Evolutionary conservation across 2,888 invertebrate genomes (phyloP).

Genomic region (Pseudococcus longispinus): DNA sequence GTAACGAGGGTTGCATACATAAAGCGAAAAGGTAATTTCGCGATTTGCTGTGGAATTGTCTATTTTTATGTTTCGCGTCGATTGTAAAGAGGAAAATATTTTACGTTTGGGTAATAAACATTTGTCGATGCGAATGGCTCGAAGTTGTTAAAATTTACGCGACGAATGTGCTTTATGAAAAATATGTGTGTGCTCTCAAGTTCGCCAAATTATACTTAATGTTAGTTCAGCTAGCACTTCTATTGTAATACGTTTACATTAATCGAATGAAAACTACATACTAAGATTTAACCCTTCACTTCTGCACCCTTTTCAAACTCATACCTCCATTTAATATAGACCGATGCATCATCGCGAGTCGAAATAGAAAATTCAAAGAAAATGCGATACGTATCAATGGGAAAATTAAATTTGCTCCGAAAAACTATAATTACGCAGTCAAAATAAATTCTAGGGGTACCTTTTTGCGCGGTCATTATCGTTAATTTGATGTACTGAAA

Average conservation of each 20-base stretch:
- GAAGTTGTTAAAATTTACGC: background rate
- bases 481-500: slow-evolving; percentile 28
- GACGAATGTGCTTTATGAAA: background rate
- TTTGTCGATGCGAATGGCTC: background rate
- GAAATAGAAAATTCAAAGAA: background rate
- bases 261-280: background rate
- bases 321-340: background rate
- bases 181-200: background rate
- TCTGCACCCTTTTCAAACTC: background rate
- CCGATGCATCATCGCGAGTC: background rate
- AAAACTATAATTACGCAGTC: background rate
- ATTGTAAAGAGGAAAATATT: background rate
- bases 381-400: background rate
- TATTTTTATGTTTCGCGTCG: background rate
- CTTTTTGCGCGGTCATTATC: slow-evolving; percentile 20
- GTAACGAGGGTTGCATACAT: slow-evolving; percentile 15
- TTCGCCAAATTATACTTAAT: no score
- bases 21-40: slow-evolving; percentile 17
- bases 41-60: background rate
- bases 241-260: no score
- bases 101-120: slow-evolving; percentile 1
- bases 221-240: no score
- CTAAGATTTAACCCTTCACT: background rate
- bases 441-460: slow-evolving; percentile 18
- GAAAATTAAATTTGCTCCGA: background rate